Percentiles rank a stretch among this genome's conserved stretches.
Evolutionary conservation across 2,888 invertebrate genomes (phyloP).

Genomic region (Cheilosia scutellata): DNA sequence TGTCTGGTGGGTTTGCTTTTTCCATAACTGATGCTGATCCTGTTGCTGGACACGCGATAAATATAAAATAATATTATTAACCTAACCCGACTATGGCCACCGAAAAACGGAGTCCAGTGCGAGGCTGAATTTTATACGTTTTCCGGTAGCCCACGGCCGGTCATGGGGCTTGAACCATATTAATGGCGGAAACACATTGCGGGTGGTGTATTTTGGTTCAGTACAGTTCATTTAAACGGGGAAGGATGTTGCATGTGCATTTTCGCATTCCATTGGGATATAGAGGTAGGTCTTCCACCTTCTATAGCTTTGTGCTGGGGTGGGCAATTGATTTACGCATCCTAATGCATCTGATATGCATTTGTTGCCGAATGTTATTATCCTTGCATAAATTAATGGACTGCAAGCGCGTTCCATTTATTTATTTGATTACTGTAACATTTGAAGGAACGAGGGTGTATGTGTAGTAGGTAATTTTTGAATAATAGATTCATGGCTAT

Average conservation of each 20-base stretch:
- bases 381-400: constrained; percentile 49
- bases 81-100: constrained; percentile 11
- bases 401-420: constrained; percentile 39
- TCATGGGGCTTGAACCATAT: background rate
- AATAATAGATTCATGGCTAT: too few species aligned
- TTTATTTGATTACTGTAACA: constrained; percentile 41
- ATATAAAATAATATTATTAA: constrained; percentile 66
- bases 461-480: background rate
- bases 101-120: constrained; percentile 20
- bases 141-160: background rate
- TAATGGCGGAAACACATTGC: constrained; percentile 15
- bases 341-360: constrained; percentile 20
- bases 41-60: constrained; percentile 50
- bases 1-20: constrained; percentile 20
- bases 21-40: constrained; percentile 39
- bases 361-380: constrained; percentile 33
- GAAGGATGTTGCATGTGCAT: background rate
- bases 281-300: background rate
- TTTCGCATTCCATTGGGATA: background rate
- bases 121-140: constrained; percentile 13
- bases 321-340: constrained; percentile 22
- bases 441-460: constrained; percentile 2
- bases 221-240: background rate
- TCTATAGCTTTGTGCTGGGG: background rate
- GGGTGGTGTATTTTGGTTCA: background rate